phyloP scores from a whole-genome alignment of 2,113 vertebrate genomes.

The Catharus fuscescens region DNA sequence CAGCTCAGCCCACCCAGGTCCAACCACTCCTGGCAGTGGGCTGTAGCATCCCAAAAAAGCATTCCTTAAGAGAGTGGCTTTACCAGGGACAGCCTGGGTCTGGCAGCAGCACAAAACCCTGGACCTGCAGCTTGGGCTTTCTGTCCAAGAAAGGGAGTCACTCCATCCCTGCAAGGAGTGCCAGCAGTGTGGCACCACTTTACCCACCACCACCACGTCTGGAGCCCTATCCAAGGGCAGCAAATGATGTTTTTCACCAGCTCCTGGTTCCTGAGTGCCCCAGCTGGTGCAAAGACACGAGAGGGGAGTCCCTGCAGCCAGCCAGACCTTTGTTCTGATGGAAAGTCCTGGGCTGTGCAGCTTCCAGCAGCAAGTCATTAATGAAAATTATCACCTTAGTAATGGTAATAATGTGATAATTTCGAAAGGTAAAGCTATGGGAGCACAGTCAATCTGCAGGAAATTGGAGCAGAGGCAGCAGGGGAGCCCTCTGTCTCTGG shows the following conservation, averaged over 20 bases:
- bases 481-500: not conserved
- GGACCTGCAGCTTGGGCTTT: not conserved
- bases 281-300: not conserved
- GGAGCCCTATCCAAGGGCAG: not conserved
- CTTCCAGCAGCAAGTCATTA: not conserved
- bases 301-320: not conserved
- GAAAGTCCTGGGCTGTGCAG: not conserved
- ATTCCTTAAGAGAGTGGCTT: not conserved
- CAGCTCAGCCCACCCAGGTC: not conserved
- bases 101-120: not conserved
- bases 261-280: not conserved
- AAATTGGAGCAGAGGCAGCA: slow-evolving; percentile 8
- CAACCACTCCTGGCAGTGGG: not conserved
- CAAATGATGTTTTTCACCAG: not conserved
- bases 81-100: not conserved
- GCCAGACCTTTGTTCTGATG: not conserved
- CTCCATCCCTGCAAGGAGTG: not conserved
- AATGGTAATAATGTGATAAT: slow-evolving; percentile 28
- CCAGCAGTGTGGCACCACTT: not conserved
- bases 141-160: not conserved
- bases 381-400: slow-evolving; percentile 26
- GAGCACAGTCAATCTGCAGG: slow-evolving; percentile 10
- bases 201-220: rapidly evolving
- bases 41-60: rapidly evolving
- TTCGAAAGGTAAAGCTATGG: not conserved